phyloP scores from a whole-genome alignment of 2,888 invertebrate genomes.

The Eucera pruinosa region DNA sequence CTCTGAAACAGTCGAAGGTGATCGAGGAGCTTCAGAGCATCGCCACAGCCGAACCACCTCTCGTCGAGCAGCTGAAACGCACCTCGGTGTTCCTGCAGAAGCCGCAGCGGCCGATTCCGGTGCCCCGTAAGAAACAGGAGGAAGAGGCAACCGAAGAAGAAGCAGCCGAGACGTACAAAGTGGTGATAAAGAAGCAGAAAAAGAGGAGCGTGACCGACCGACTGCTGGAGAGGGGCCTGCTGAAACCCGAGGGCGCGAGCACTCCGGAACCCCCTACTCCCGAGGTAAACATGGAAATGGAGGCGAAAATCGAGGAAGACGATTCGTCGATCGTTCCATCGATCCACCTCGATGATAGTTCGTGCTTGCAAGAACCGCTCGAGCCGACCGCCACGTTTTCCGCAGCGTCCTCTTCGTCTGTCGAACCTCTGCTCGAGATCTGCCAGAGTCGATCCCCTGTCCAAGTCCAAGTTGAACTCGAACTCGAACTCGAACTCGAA shows the following conservation, averaged over 20 bases:
- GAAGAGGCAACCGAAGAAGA: slow-evolving; percentile 41
- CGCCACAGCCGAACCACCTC: slow-evolving; percentile 75
- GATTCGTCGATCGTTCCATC: slow-evolving; percentile 25
- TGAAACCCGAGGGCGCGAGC: slow-evolving; percentile 74
- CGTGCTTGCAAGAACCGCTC: background rate
- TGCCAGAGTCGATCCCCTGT: background rate
- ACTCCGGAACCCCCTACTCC: slow-evolving; percentile 73
- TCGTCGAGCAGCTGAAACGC: slow-evolving; percentile 77
- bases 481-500: too few relatives aligned
- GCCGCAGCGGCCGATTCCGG: slow-evolving; percentile 89
- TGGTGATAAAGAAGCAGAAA: slow-evolving; percentile 81
- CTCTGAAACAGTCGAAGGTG: slow-evolving; percentile 89
- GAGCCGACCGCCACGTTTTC: background rate
- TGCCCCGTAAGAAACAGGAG: slow-evolving; percentile 75
- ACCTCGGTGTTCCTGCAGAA: slow-evolving; percentile 91
- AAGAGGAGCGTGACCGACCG: slow-evolving; percentile 79
- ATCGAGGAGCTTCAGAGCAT: slow-evolving; percentile 85
- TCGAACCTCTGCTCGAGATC: background rate
- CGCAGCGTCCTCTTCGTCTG: background rate
- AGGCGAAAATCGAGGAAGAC: slow-evolving; percentile 40
- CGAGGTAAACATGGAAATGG: slow-evolving; percentile 75
- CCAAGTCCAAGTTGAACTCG: slow-evolving; percentile 13
- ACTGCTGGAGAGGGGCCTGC: slow-evolving; percentile 77
- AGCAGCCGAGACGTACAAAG: slow-evolving; percentile 75
- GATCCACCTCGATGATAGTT: slow-evolving; percentile 1